Evolutionary conservation across 2,888 invertebrate genomes (phyloP).

Genomic region (Drosophila mimica): DNA sequence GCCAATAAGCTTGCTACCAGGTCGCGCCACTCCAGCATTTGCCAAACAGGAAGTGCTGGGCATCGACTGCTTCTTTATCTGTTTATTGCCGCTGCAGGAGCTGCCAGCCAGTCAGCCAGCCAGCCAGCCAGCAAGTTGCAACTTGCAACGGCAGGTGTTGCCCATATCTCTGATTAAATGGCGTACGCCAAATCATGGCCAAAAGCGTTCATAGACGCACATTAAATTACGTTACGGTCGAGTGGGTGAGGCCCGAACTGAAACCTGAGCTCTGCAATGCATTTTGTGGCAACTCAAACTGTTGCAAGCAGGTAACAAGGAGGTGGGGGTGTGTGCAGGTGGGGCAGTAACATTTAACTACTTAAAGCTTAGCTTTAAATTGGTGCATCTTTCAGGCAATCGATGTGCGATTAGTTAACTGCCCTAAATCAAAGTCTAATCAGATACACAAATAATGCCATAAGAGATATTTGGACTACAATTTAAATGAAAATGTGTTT

Average conservation of each 20-base stretch:
- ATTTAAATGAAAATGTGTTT: background rate
- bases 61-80: constrained; percentile 64
- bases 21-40: constrained; percentile 5
- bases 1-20: constrained; percentile 49
- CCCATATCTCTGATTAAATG: constrained; percentile 78
- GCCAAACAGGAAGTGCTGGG: constrained; percentile 51
- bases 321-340: background rate
- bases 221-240: constrained; percentile 54
- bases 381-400: constrained; percentile 4
- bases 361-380: constrained; percentile 16
- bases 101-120: constrained; percentile 9
- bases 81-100: constrained; percentile 77
- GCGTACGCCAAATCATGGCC: constrained; percentile 77
- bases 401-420: constrained; percentile 5
- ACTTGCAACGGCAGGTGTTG: constrained; percentile 72
- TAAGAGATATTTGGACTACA: background rate
- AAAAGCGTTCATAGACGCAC: constrained; percentile 68
- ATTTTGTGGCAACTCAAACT: constrained; percentile 40
- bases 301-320: background rate
- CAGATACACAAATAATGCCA: background rate
- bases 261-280: constrained; percentile 42
- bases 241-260: constrained; percentile 48
- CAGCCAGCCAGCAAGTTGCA: background rate
- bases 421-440: constrained; percentile 5
- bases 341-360: background rate